Percentiles rank a stretch among this genome's conserved stretches.
Conservation (phyloP, 1,140 invertebrate species). For the Listronotus bonariensis region DNA sequence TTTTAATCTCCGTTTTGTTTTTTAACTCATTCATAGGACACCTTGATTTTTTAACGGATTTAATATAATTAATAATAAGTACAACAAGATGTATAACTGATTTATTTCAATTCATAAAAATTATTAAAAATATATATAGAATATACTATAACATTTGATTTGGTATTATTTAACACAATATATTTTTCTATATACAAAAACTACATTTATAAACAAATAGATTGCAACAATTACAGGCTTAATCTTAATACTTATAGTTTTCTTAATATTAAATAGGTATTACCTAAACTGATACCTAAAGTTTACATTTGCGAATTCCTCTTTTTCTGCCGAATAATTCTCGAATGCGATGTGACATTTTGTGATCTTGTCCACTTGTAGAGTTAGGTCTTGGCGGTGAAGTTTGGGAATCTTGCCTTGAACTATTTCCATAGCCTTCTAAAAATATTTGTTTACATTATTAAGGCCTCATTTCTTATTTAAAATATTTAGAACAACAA, state of each 20-base stretch:
- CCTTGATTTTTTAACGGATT: too few species aligned
- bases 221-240: constrained; percentile 34
- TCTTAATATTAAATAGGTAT: constrained; percentile 6
- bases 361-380: constrained; percentile 38
- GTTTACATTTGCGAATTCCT: constrained; percentile 44
- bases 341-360: constrained; percentile 43
- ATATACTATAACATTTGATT: constrained; percentile 33
- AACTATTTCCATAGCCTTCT: constrained; percentile 28
- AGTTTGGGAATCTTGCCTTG: constrained; percentile 38
- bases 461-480: background rate
- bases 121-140: constrained; percentile 23
- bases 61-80: too few species aligned
- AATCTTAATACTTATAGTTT: constrained; percentile 34
- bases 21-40: too few species aligned
- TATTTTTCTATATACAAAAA: constrained; percentile 36
- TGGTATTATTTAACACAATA: constrained; percentile 36
- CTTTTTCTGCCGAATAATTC: constrained; percentile 45
- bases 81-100: background rate
- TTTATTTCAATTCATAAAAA: constrained; percentile 31
- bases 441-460: constrained; percentile 13
- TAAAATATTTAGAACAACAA: background rate
- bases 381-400: constrained; percentile 37
- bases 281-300: constrained; percentile 1
- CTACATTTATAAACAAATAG: constrained; percentile 38
- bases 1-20: too few species aligned